Evolutionary conservation across 2,113 vertebrate genomes (phyloP).

Genomic region (Xiphophorus couchianus): DNA sequence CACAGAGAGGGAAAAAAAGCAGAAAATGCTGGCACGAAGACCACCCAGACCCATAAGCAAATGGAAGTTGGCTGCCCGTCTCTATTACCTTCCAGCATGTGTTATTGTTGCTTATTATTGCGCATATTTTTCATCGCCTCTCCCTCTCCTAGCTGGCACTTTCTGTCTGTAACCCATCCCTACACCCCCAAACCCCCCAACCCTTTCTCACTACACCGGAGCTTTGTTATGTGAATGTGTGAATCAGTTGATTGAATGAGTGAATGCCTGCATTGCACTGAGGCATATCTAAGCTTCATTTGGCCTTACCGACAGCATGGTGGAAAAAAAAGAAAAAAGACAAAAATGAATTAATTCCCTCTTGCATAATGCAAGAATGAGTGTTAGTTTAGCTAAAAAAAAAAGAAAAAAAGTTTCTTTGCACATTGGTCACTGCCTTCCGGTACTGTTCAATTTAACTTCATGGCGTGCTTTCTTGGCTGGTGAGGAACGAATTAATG

Average conservation of each 20-base stretch:
- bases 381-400: conserved; percentile 8
- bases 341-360: conserved; percentile 42
- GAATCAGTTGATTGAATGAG: conserved; percentile 41
- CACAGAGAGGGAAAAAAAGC: conserved; percentile 35
- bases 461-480: conserved; percentile 7
- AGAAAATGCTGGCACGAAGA: conserved; percentile 42
- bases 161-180: neutral
- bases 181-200: neutral
- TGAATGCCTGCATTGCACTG: conserved; percentile 31
- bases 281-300: conserved; percentile 24
- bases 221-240: conserved; percentile 37
- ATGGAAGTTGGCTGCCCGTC: conserved; percentile 49
- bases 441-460: conserved; percentile 37
- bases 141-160: conserved; percentile 46
- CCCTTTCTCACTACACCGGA: neutral
- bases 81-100: conserved; percentile 61
- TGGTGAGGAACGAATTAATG: conserved; percentile 22
- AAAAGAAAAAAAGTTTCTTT: conserved; percentile 45
- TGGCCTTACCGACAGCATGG: conserved; percentile 34
- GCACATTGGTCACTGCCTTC: conserved; percentile 30
- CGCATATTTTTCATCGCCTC: conserved; percentile 51
- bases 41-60: conserved; percentile 49
- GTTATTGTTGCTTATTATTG: conserved; percentile 66
- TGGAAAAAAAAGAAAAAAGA: conserved; percentile 1
- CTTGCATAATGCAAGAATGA: conserved; percentile 47